A percentile compares a stretch with the other conserved stretches of the same genome.
Conservation (phyloP, 2,888 invertebrate species). For the Trissolcus japonicus region DNA sequence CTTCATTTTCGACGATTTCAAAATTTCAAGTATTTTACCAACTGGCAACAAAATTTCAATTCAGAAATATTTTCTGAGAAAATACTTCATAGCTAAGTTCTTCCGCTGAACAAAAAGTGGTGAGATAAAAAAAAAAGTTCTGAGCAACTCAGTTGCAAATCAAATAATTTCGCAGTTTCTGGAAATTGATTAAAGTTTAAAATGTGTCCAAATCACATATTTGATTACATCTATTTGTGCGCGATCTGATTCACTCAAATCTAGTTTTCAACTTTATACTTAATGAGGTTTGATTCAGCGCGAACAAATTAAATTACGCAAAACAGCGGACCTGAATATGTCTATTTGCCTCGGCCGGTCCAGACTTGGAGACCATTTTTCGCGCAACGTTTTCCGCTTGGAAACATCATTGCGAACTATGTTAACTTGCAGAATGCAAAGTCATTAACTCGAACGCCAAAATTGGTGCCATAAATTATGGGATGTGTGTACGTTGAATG, state of each 20-base stretch:
- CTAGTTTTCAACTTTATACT: not conserved
- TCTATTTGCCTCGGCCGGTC: not conserved
- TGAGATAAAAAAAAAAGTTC: too few relatives aligned
- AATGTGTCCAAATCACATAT: not conserved
- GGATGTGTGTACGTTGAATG: constrained; percentile 43
- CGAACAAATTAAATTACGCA: constrained; percentile 4
- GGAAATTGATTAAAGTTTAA: constrained; percentile 7
- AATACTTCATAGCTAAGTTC: too few relatives aligned
- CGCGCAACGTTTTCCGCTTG: not conserved
- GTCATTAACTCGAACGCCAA: constrained; percentile 50
- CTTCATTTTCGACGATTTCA: too few relatives aligned
- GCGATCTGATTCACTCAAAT: not conserved
- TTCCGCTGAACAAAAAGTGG: too few relatives aligned
- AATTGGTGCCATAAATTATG: constrained; percentile 48
- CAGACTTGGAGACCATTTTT: constrained; percentile 15
- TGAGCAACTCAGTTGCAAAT: too few relatives aligned
- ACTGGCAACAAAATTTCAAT: too few relatives aligned
- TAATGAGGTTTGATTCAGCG: constrained; percentile 8
- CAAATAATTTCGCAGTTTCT: not conserved
- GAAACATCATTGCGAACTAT: constrained; percentile 41
- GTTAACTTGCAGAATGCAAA: constrained; percentile 44
- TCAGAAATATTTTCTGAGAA: too few relatives aligned
- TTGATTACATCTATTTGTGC: constrained; percentile 3
- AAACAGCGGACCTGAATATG: constrained; percentile 7
- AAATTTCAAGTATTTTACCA: too few relatives aligned